Percentiles rank a stretch among this genome's conserved stretches.
phyloP scores from a whole-genome alignment of 1,140 invertebrate species.

The Brachionus rotundiformis region DNA sequence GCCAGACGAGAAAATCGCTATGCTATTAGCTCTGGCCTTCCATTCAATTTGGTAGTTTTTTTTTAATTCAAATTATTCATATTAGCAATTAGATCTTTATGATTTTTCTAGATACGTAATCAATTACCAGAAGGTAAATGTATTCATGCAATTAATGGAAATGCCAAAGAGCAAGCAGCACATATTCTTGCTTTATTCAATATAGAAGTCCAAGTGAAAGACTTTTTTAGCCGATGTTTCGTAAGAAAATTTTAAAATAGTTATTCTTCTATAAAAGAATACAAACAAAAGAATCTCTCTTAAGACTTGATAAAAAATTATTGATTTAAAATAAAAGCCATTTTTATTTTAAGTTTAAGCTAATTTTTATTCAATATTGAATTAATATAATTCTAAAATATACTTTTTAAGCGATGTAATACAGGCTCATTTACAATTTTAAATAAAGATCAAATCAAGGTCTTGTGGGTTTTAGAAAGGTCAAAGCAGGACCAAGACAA shows the following conservation, averaged over 20 bases:
- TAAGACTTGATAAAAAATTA: too few relatives aligned
- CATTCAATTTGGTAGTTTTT: slow-evolving; percentile 57
- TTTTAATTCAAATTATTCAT: neutral
- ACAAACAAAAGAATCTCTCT: too few relatives aligned
- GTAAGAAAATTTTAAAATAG: slow-evolving; percentile 57
- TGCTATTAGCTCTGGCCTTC: slow-evolving; percentile 67
- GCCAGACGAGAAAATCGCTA: slow-evolving; percentile 67
- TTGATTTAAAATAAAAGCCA: too few relatives aligned
- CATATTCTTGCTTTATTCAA: slow-evolving; percentile 71
- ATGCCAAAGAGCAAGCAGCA: slow-evolving; percentile 67
- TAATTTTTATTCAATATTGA: neutral
- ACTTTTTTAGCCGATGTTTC: slow-evolving; percentile 73
- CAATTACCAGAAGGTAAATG: slow-evolving; percentile 63
- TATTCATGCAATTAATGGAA: slow-evolving; percentile 56
- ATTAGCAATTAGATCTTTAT: neutral
- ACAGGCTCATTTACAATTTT: slow-evolving; percentile 28
- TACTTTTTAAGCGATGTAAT: slow-evolving; percentile 38
- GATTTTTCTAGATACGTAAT: slow-evolving; percentile 61
- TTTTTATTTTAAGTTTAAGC: too few relatives aligned
- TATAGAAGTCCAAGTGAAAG: slow-evolving; percentile 67
- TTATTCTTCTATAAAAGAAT: too few relatives aligned
- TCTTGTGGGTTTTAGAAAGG: neutral
- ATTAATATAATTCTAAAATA: neutral
- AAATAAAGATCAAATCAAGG: neutral
- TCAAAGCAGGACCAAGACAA: neutral